Conservation (phyloP, 1,140 invertebrate species). For the Cepaea nemoralis region DNA sequence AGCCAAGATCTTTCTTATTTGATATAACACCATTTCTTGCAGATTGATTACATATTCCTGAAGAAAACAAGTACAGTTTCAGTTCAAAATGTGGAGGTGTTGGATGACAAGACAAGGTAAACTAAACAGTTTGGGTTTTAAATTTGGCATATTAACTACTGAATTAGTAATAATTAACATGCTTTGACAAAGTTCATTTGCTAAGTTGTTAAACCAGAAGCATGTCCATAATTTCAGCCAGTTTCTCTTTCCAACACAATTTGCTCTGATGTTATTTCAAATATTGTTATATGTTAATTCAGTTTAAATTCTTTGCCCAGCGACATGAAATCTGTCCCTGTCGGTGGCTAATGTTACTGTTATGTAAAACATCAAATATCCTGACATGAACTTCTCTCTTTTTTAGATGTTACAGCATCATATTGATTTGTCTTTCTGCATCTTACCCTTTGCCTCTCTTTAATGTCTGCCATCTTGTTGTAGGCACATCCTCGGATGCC, state of each 20-base stretch:
- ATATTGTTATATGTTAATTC: background rate
- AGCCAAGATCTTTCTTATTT: too few relatives aligned
- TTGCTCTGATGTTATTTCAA: background rate
- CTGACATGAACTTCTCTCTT: too few relatives aligned
- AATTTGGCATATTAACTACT: background rate
- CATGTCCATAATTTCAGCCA: background rate
- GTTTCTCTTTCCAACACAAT: background rate
- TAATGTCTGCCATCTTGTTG: too few relatives aligned
- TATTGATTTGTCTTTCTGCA: too few relatives aligned
- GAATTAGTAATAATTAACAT: background rate
- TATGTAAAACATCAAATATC: too few relatives aligned
- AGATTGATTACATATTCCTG: constrained; percentile 34
- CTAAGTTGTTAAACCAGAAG: background rate
- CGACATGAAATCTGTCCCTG: too few relatives aligned
- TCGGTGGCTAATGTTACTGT: too few relatives aligned
- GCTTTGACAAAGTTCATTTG: background rate
- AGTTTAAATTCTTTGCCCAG: too few relatives aligned
- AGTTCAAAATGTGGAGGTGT: background rate
- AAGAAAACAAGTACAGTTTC: background rate
- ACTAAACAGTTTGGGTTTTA: background rate
- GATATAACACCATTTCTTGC: too few relatives aligned
- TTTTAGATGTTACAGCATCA: too few relatives aligned
- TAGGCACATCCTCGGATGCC: too few relatives aligned
- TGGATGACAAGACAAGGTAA: background rate
- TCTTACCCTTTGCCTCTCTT: too few relatives aligned